Evolutionary conservation across 2,888 invertebrate genomes (phyloP).

Genomic region (Leptogaster cylindrica): DNA sequence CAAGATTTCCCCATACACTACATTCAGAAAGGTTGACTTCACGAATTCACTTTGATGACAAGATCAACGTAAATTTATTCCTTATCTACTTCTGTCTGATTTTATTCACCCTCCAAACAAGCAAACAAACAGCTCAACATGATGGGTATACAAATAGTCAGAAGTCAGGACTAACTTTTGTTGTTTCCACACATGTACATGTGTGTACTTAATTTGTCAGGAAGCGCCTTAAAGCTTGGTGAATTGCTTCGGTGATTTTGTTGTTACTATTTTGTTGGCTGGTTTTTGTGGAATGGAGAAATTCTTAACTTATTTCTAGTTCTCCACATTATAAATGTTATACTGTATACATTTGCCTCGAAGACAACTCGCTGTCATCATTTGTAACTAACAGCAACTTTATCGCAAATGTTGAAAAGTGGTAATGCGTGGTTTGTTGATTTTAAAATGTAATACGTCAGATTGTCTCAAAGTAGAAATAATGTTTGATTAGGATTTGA

Average conservation of each 20-base stretch:
- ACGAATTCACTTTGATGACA: slow-evolving; percentile 22
- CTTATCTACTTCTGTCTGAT: slow-evolving; percentile 6
- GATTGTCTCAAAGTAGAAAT: too few relatives aligned
- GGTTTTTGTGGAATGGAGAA: slow-evolving; percentile 20
- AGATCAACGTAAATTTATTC: slow-evolving; percentile 28
- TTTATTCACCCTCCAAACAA: neutral
- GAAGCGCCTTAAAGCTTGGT: slow-evolving; percentile 20
- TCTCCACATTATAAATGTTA: slow-evolving; percentile 24
- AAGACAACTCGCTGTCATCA: too few relatives aligned
- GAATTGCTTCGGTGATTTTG: slow-evolving; percentile 28
- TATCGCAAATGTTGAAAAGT: too few relatives aligned
- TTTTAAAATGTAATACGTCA: too few relatives aligned
- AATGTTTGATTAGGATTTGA: too few relatives aligned
- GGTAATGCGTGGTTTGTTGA: too few relatives aligned
- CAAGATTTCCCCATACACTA: too few relatives aligned
- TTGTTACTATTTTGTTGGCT: too few relatives aligned
- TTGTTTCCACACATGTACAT: slow-evolving; percentile 22
- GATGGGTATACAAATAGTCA: neutral
- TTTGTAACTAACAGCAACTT: too few relatives aligned
- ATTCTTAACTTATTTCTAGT: slow-evolving; percentile 27
- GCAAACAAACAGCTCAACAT: slow-evolving; percentile 15
- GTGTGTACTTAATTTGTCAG: slow-evolving; percentile 30
- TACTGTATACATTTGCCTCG: too few relatives aligned
- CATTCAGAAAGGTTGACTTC: neutral
- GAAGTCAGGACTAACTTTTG: slow-evolving; percentile 20